Evolutionary conservation across 2,797 vertebrate species (phyloP), one percentile per base, ranked within the genome.

Genomic region (Carduelis carduelis): DNA sequence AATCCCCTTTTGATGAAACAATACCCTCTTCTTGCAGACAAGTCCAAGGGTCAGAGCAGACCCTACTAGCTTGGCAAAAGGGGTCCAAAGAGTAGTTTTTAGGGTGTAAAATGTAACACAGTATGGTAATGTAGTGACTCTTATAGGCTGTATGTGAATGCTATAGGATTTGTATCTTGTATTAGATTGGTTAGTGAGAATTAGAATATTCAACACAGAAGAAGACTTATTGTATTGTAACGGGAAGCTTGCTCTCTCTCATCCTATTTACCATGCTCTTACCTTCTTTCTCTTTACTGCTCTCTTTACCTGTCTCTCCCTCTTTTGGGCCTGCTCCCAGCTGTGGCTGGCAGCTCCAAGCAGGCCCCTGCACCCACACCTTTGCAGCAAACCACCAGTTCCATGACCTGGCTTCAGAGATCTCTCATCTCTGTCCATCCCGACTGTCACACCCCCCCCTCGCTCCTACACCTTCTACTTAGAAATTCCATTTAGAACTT

Each of bases 391-490:
- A 34, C 32, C 14, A 5, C 21, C 5, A 15, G 21, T 56, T 34
- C 32, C 32, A n/a, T 5, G 32, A 23, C 53, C 32, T 56, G 53
- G 21, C 53, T 56, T 11, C 21, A 34, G 32, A 23, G 53, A 34
- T 15, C 53, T 56, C 53, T 34, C 6, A 2, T 34, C 14, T 56
- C 55, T 1, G 0, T 56, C 32, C 3, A 2, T 34, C 22, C n/a
- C 2, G 2, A 11, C 55, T 3, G 3, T 34, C 55, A n/a, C 34
- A 7, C 21, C n/a, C 14, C 39, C 14, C n/a, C 39, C 3, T 7
- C 3, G 2, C 55, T 56, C 55, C 55, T 34, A 24, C n/a, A 56
- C 53, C 37, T 22, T 70, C 59, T 56, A n/a, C 10, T 57, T 46
- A 75, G n/a, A 65, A 90, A 81, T 68, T 81, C 30, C 46, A 47